Conservation (phyloP, 2,888 invertebrate genomes). For the Kuschelorhynchus macadamiae region DNA sequence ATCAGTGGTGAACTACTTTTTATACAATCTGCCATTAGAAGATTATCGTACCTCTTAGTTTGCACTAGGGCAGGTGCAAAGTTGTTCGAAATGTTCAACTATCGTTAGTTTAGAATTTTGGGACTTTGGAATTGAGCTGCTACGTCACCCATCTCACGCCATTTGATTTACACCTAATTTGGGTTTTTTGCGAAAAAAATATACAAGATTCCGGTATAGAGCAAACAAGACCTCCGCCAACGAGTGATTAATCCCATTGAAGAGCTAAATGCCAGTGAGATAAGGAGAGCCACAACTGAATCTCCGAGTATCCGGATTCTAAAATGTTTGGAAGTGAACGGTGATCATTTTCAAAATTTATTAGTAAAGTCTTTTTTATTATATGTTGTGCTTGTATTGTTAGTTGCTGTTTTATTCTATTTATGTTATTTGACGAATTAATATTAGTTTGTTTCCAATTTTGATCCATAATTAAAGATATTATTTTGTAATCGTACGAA, state of each 20-base stretch:
- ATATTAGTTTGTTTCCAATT: background rate
- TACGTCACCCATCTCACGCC: conserved; percentile 13
- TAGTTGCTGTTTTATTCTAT: background rate
- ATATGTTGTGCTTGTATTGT: no score
- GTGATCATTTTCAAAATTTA: background rate
- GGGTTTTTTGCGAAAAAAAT: conserved; percentile 4
- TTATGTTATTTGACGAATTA: background rate
- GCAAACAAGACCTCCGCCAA: conserved; percentile 1
- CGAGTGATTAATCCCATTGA: conserved; percentile 12
- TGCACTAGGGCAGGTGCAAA: conserved; percentile 10
- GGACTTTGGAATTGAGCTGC: conserved; percentile 17
- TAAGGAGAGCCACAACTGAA: conserved; percentile 15
- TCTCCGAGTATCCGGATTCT: background rate
- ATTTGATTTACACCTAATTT: conserved; percentile 10
- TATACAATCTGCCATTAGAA: conserved; percentile 18
- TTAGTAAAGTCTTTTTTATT: background rate
- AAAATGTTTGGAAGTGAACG: conserved; percentile 5
- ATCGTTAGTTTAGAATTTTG: conserved; percentile 16
- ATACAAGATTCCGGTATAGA: background rate
- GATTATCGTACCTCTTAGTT: conserved; percentile 32
- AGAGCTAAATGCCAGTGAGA: conserved; percentile 10
- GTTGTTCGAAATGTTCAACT: conserved; percentile 11
- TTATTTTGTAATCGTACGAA: conserved; percentile 1
- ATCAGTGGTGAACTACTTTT: conserved; percentile 17
- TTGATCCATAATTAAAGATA: background rate